phyloP scores from a whole-genome alignment of 2,113 vertebrate genomes.

The Mola mola region DNA sequence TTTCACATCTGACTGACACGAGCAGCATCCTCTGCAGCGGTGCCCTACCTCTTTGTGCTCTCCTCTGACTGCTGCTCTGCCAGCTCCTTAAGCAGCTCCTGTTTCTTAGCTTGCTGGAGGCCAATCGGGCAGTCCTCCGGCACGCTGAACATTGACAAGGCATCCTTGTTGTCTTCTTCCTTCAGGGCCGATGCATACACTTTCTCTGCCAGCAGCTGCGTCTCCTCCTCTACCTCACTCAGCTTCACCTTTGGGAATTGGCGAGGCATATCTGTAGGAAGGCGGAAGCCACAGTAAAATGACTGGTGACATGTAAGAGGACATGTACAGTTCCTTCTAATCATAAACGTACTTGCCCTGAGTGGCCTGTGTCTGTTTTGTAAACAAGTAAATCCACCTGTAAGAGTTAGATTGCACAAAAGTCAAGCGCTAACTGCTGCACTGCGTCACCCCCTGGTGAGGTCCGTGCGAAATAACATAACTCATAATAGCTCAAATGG shows the following conservation, averaged over 20 bases:
- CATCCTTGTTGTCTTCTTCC: slow-evolving; percentile 93
- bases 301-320: not conserved
- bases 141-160: slow-evolving; percentile 89
- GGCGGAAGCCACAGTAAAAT: slow-evolving; percentile 18
- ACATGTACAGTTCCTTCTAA: not conserved
- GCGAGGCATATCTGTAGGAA: slow-evolving; percentile 85
- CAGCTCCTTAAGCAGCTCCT: slow-evolving; percentile 91
- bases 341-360: not conserved
- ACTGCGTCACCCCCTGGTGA: slow-evolving; percentile 22
- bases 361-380: slow-evolving; percentile 40
- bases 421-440: slow-evolving; percentile 13
- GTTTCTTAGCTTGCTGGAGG: slow-evolving; percentile 91
- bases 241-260: slow-evolving; percentile 91
- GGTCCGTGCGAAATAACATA: slow-evolving; percentile 1
- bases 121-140: slow-evolving; percentile 95
- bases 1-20: not conserved
- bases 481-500: not conserved
- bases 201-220: slow-evolving; percentile 88
- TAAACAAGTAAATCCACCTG: slow-evolving; percentile 40
- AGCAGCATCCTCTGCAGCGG: not conserved
- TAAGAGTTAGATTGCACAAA: not conserved
- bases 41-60: slow-evolving; percentile 87
- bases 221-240: slow-evolving; percentile 88
- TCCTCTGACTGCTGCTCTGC: slow-evolving; percentile 91
- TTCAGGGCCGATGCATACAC: slow-evolving; percentile 91